phyloP scores from a whole-genome alignment of 2,797 vertebrate genomes.

The Myripristis murdjan region DNA sequence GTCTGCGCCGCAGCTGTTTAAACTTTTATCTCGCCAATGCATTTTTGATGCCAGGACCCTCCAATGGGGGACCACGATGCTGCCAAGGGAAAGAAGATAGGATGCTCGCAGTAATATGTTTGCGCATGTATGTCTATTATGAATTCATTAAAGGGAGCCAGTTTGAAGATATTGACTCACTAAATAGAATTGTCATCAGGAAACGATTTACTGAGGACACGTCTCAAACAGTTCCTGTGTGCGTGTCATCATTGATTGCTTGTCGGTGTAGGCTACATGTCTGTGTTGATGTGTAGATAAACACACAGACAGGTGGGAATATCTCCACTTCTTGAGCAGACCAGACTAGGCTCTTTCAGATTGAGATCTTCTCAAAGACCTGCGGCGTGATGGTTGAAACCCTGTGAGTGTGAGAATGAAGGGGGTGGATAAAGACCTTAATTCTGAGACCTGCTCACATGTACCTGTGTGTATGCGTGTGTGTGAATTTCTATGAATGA shows the following conservation, averaged over 20 bases:
- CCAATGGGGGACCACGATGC: slow-evolving; percentile 15
- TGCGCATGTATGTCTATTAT: slow-evolving; percentile 37
- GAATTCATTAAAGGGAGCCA: slow-evolving; percentile 45
- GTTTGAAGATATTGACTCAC: slow-evolving; percentile 45
- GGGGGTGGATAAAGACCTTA: slow-evolving; percentile 8
- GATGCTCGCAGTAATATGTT: slow-evolving; percentile 36
- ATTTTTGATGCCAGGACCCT: slow-evolving; percentile 63
- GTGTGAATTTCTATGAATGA: too few species aligned
- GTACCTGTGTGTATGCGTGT: not conserved
- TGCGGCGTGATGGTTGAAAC: not conserved
- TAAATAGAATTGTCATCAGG: slow-evolving; percentile 40
- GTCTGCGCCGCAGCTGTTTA: slow-evolving; percentile 59
- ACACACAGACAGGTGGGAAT: slow-evolving; percentile 18
- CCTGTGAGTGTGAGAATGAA: slow-evolving; percentile 30
- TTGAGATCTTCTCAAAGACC: slow-evolving; percentile 43
- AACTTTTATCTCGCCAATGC: slow-evolving; percentile 62
- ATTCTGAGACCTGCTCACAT: not conserved
- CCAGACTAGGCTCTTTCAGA: slow-evolving; percentile 13
- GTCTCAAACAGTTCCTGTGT: slow-evolving; percentile 12
- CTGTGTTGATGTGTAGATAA: slow-evolving; percentile 12
- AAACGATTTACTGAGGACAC: slow-evolving; percentile 37
- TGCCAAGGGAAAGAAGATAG: slow-evolving; percentile 27
- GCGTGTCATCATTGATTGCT: slow-evolving; percentile 1
- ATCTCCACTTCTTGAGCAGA: slow-evolving; percentile 19
- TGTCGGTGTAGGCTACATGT: slow-evolving; percentile 5